phyloP scores from a whole-genome alignment of 2,797 vertebrate species.

The Dermochelys coriacea region DNA sequence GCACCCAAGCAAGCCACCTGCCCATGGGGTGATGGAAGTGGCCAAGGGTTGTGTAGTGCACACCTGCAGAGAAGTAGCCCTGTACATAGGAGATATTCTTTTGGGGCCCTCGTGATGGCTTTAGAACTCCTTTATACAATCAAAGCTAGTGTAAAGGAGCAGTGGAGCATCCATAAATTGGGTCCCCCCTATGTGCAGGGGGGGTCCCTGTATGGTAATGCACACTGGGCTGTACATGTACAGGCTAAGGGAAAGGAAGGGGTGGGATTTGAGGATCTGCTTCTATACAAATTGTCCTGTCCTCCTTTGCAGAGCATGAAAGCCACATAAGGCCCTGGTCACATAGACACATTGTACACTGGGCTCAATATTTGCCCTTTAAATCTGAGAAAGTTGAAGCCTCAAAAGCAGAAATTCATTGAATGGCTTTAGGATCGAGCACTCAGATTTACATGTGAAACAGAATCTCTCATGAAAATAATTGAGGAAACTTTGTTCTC shows the following conservation, averaged over 20 bases:
- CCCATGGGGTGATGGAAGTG: background rate
- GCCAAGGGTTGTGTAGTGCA: background rate
- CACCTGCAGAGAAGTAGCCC: background rate
- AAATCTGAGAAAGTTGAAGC: background rate
- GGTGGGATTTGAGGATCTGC: background rate
- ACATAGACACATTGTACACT: background rate
- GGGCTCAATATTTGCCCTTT: background rate
- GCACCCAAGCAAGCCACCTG: background rate
- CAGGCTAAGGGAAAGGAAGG: background rate
- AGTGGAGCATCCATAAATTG: background rate
- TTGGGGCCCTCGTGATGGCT: background rate
- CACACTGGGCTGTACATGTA: background rate
- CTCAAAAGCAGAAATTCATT: background rate
- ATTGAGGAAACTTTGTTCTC: background rate
- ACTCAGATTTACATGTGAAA: background rate
- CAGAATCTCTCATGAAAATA: background rate
- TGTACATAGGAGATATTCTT: background rate
- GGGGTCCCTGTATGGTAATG: background rate
- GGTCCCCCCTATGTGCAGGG: background rate
- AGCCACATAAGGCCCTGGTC: background rate
- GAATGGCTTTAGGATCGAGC: background rate
- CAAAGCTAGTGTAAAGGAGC: background rate
- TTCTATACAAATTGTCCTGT: background rate
- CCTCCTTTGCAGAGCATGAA: background rate
- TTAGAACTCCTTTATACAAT: background rate